Evolutionary conservation across 2,113 vertebrate genomes (phyloP), one percentile per base, ranked within the genome.

Genomic region (Guaruba guarouba): DNA sequence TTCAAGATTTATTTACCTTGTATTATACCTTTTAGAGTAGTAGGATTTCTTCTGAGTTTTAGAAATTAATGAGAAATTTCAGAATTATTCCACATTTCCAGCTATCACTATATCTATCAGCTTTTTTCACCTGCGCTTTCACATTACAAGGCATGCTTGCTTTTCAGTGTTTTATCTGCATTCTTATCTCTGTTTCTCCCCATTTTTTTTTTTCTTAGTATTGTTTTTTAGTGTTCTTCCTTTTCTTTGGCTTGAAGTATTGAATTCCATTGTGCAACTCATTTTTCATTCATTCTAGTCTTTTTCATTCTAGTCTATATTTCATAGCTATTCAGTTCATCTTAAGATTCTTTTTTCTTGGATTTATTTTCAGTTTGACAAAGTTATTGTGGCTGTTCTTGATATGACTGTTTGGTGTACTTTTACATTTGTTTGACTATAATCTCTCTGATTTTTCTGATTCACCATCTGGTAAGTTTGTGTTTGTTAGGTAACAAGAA

Each of bases 401-500:
- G 51, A 88, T 86, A 70, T 23, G 68, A 59, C 92, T 90, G 68
- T 74, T 94, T 71, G 74, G 13, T 77, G 79, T 92, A 74, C 44
- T 93, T 94, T 93, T 86, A 70, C 46, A 78, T 92, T 95, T 93
- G 35, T 96, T 94, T 93, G 61, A 95, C 51, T 82, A 64, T 55
- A 89, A 81, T 71, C 51, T 64, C 61, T 95, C 68, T 91, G 80
- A 93, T 93, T 95, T 96, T 95, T 93, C 63, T 94, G 54, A 73
- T 83, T 95, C 73, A 57, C 94, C 94, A 93, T 93, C 91, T 96
- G 94, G 46, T 67, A 83, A 78, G 23, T 71, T 88, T 91, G 43
- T 90, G 17, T 94, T 97, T 96, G 88, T 95, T 96, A 91, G 83
- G 88, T 90, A 96, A 93, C 94, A 95, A 9, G 44, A 90, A 89